Evolutionary conservation across 2,113 vertebrate genomes (phyloP), one percentile per base, ranked within the genome.

Genomic region (Cinclus cinclus): DNA sequence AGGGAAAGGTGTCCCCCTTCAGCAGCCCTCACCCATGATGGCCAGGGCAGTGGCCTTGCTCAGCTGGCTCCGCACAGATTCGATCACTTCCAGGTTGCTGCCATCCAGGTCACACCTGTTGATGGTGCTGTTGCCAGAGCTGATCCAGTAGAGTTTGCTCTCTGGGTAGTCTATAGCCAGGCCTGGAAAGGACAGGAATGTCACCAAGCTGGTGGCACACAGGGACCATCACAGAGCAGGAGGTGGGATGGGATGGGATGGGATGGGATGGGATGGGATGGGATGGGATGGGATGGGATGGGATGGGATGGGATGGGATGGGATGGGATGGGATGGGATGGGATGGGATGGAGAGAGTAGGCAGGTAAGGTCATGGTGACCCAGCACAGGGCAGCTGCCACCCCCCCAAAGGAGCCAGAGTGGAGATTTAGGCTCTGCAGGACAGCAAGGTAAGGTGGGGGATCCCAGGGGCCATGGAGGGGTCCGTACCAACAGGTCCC

Each of bases 71-170:
- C 98, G 98, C 86, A 98, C 94, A 1, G 97, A 69, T 21, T 98
- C 98, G 0, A 99, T 95, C 79, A 98, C 89, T 96, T 99, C 99
- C 55, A 98, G 96, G 27, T 95, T 97, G 4, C 97, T 98, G 71
- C 99, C 99, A 0, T 99, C 98, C 96, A 99, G 93, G 94, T 98
- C 98, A 92, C 99, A 99, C 64, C 98, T 98, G 91, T 97, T 99
- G 94, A 99, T 98, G 82, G 99, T 99, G 96, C 98, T 96, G 3
- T 99, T 99, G 65, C 98, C 98, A 19, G 99, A 99, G 97, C 99
- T 99, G 98, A 99, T 98, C 99, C 99, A 99, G 97, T 99, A 99
- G 20, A 99, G 97, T 58, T 98, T 99, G 96, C 97, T 98, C 52
- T 98, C 98, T 0, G 98, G 97, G 96, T 98, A 99, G 96, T 99